Base-by-base conservation (phyloP, 2,113 vertebrate species). In the Zapornia atra region DNA sequence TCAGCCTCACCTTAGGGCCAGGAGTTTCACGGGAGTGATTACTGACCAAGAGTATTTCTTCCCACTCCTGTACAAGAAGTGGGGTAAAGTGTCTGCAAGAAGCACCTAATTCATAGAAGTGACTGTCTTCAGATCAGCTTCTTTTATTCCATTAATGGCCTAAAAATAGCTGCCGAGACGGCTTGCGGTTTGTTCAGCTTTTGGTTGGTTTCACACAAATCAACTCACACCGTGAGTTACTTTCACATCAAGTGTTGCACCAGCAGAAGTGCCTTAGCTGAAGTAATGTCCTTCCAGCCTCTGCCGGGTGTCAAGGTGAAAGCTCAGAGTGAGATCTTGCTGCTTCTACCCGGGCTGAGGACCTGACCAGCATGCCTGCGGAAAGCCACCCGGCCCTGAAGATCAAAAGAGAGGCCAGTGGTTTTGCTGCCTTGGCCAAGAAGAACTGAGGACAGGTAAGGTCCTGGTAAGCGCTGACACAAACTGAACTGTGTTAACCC, bases 131-230 rank as follows among this genome's bases (percentile, higher is more conserved):
- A 4, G 91, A 86, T 86, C 76, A 84, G 42, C 46, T 88, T 82
- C 54, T 75, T 65, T 88, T 90, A 83, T 92, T 86, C 54, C 72
- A 90, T 63, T 88, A 84, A 88, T 36, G 14, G 29, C 42, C 69
- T 86, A 84, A 94, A 91, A 96, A 82, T n/a, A 95, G 69, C 31
- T 83, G 63, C 76, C 80, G 79, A 92, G 79, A 40, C 64, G 59
- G 68, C 71, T 5, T 92, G 87, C 51, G 51, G 82, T 69, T 77
- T 69, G n/a, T 73, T 59, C 40, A 22, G 82, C 63, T 92, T 94
- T 73, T 0, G 0, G 63, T 69, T 75, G 60, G n/a, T 17, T 51
- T 94, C 80, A 63, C 80, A 77, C 71, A 92, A 75, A 90, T 86
- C 82, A 81, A 29, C 64, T 70, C 64, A 33, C 64, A 86, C 68